Percentiles rank a stretch among this genome's conserved stretches.
Evolutionary conservation across 2,113 vertebrate species (phyloP).

Genomic region (Gymnocephalus cernua): DNA sequence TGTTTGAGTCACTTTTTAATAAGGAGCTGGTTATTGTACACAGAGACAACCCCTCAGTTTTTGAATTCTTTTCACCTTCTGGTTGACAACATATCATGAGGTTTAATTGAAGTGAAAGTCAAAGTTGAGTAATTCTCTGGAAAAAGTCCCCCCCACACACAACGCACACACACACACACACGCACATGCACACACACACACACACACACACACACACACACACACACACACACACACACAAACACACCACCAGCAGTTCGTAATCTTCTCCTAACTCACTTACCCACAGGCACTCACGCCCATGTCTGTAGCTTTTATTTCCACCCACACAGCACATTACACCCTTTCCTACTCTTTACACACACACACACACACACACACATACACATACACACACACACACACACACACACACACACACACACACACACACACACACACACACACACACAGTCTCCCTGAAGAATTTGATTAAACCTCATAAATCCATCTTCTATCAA

Average conservation of each 20-base stretch:
- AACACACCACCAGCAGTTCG: constrained; percentile 25
- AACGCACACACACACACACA: no score
- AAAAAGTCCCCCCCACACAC: no score
- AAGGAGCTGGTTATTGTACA: no score
- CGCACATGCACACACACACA: not conserved
- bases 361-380: constrained; percentile 29
- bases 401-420: not conserved
- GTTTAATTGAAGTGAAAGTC: no score
- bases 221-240: constrained; percentile 4
- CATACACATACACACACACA: constrained; percentile 29
- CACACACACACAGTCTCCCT: not conserved
- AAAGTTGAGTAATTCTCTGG: no score
- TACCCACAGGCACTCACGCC: constrained; percentile 47
- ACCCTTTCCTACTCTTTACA: constrained; percentile 4
- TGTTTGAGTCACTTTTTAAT: no score
- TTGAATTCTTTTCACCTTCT: no score
- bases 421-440: constrained; percentile 23
- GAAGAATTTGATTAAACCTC: constrained; percentile 55
- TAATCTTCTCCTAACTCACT: constrained; percentile 68
- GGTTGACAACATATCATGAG: no score
- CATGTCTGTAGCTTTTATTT: constrained; percentile 49
- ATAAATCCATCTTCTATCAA: constrained; percentile 58
- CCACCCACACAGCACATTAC: constrained; percentile 51
- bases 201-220: constrained; percentile 4
- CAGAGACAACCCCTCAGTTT: no score